These are phyloP conservation scores for Piaya cayana DNA, from an alignment of 2,113 vertebrate genomes.

Conservation along the genomic window DNA sequence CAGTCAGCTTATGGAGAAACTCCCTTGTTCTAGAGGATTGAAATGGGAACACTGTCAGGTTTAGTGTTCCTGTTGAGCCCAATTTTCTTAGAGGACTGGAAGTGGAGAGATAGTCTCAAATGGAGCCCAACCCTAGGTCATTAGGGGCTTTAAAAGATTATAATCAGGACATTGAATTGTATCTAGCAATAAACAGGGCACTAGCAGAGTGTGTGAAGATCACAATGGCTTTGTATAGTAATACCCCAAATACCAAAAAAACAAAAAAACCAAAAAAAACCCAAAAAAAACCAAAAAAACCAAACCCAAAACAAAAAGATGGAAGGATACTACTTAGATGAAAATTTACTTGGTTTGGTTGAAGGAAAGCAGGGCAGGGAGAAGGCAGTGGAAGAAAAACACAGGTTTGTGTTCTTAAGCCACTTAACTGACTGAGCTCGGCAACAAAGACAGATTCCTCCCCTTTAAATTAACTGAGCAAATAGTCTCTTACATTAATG, in stretches of 20 bases:
- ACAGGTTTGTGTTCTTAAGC: background rate
- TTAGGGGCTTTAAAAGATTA: slow-evolving; percentile 39
- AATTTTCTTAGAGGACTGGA: slow-evolving; percentile 34
- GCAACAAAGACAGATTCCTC: background rate
- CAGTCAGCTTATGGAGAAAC: background rate
- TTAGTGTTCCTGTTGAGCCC: slow-evolving; percentile 33
- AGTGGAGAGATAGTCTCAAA: slow-evolving; percentile 15
- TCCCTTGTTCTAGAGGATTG: slow-evolving; percentile 29
- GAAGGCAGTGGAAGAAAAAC: background rate
- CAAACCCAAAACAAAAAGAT: no score
- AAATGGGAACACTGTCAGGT: slow-evolving; percentile 37
- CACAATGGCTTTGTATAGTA: background rate
- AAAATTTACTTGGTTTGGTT: background rate
- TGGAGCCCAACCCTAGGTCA: slow-evolving; percentile 4
- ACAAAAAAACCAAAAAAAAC: no score
- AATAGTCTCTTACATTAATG: background rate
- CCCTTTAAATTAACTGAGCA: background rate
- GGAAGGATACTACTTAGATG: background rate
- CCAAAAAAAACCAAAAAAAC: no score
- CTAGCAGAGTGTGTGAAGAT: background rate
- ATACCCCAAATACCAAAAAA: background rate
- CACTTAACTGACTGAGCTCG: background rate
- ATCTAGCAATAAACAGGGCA: background rate
- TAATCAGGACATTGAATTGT: slow-evolving; percentile 22
- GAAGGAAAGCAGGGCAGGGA: background rate